Evolutionary conservation across 2,888 invertebrate genomes (phyloP).

Genomic region (Drosophila ustulata): DNA sequence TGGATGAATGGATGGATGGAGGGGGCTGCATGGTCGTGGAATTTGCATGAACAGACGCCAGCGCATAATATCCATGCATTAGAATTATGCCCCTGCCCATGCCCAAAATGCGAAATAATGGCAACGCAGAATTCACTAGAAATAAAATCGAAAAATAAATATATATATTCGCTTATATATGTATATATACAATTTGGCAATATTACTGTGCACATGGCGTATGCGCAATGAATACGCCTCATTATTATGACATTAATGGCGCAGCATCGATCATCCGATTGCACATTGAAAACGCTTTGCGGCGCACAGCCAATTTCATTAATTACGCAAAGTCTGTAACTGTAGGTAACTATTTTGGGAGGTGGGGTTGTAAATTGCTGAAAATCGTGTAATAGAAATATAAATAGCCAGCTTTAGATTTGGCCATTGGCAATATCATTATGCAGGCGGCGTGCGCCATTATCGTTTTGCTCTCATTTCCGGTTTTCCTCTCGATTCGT

Average conservation of each 20-base stretch:
- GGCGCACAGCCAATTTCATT: slow-evolving; percentile 61
- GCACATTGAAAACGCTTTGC: slow-evolving; percentile 32
- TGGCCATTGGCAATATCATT: slow-evolving; percentile 56
- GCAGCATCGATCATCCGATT: slow-evolving; percentile 62
- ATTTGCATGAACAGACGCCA: slow-evolving; percentile 71
- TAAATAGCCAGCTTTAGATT: slow-evolving; percentile 38
- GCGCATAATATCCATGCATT: slow-evolving; percentile 77
- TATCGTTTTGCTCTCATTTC: slow-evolving; percentile 73
- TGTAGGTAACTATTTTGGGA: too few relatives aligned
- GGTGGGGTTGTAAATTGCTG: slow-evolving; percentile 53
- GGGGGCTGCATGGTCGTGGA: slow-evolving; percentile 30
- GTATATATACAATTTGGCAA: neutral
- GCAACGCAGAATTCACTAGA: slow-evolving; percentile 54
- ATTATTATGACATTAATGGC: slow-evolving; percentile 72
- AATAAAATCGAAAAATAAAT: slow-evolving; percentile 52
- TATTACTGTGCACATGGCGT: slow-evolving; percentile 59
- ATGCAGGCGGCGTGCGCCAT: slow-evolving; percentile 68
- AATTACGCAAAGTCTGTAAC: slow-evolving; percentile 43
- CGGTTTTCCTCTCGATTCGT: slow-evolving; percentile 37
- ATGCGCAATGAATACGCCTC: slow-evolving; percentile 62
- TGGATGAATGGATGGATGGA: neutral
- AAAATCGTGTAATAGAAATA: slow-evolving; percentile 54
- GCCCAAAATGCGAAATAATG: slow-evolving; percentile 61
- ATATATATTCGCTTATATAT: neutral
- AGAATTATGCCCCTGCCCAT: slow-evolving; percentile 64